Conservation (phyloP, 1,140 invertebrate species). For the Cyphomyrmex costatus region DNA sequence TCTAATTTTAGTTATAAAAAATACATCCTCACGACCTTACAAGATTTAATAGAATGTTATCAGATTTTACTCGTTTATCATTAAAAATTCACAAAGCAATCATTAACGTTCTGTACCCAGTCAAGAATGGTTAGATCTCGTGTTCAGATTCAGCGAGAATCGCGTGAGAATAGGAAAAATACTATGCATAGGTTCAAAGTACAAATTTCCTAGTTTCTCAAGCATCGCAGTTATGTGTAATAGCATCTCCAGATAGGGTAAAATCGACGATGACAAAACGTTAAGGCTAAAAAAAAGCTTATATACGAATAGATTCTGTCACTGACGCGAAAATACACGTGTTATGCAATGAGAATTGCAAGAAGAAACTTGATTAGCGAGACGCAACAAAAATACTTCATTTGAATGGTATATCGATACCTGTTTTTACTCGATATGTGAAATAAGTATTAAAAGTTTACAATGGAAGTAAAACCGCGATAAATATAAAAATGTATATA, state of each 20-base stretch:
- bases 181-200: slow-evolving; percentile 28
- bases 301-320: background rate
- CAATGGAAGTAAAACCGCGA: background rate
- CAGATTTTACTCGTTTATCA: background rate
- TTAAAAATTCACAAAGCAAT: slow-evolving; percentile 2
- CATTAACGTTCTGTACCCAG: background rate
- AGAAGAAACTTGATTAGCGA: background rate
- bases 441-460: background rate
- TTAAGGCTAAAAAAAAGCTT: background rate
- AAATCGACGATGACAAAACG: background rate
- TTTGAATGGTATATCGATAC: background rate
- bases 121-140: background rate
- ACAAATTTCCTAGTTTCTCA: slow-evolving; percentile 3
- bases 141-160: background rate
- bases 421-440: background rate
- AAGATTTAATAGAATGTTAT: background rate
- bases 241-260: background rate
- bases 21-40: background rate
- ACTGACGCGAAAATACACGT: background rate
- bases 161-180: slow-evolving; percentile 10
- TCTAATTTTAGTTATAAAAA: background rate
- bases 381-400: background rate
- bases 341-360: slow-evolving; percentile 10
- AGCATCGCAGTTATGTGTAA: background rate
- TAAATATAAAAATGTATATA: background rate